Percentiles rank a stretch among this genome's conserved stretches.
phyloP scores from a whole-genome alignment of 2,797 vertebrate genomes.

The Pogonophryne albipinna region DNA sequence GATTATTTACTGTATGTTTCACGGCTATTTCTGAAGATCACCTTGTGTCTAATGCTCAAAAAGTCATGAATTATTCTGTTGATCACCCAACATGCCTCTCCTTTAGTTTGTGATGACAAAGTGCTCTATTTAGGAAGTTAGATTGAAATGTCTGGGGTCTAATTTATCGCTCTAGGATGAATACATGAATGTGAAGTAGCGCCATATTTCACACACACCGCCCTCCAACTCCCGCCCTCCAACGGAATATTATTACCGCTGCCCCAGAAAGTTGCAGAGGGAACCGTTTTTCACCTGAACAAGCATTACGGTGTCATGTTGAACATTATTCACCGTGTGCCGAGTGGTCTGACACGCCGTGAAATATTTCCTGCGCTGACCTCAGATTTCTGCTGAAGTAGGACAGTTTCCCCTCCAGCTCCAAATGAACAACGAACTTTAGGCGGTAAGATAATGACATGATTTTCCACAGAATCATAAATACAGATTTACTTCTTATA shows the following conservation, averaged over 20 bases:
- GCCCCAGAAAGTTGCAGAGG: constrained; percentile 83
- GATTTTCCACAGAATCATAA: constrained; percentile 70
- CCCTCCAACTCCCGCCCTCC: constrained; percentile 32
- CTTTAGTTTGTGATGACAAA: constrained; percentile 80
- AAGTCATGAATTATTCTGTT: constrained; percentile 67
- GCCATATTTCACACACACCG: constrained; percentile 78
- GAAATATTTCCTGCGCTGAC: constrained; percentile 81
- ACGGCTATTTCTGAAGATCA: constrained; percentile 42
- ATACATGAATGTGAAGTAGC: constrained; percentile 86
- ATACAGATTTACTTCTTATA: constrained; percentile 57
- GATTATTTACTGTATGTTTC: constrained; percentile 50
- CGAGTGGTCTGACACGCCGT: constrained; percentile 67
- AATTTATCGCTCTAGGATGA: constrained; percentile 81
- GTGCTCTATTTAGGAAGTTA: constrained; percentile 84
- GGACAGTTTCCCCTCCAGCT: constrained; percentile 74
- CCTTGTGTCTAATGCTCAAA: constrained; percentile 20
- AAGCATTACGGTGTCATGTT: constrained; percentile 84
- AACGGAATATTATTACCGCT: constrained; percentile 84
- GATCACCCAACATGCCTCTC: constrained; percentile 58
- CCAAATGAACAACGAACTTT: constrained; percentile 45
- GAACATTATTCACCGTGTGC: constrained; percentile 83
- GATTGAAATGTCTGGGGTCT: constrained; percentile 81
- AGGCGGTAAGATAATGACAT: constrained; percentile 57
- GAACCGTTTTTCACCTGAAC: constrained; percentile 86
- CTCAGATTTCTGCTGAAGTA: constrained; percentile 84